Evolutionary conservation across 2,113 vertebrate genomes (phyloP).

Genomic region (Xyrauchen texanus): DNA sequence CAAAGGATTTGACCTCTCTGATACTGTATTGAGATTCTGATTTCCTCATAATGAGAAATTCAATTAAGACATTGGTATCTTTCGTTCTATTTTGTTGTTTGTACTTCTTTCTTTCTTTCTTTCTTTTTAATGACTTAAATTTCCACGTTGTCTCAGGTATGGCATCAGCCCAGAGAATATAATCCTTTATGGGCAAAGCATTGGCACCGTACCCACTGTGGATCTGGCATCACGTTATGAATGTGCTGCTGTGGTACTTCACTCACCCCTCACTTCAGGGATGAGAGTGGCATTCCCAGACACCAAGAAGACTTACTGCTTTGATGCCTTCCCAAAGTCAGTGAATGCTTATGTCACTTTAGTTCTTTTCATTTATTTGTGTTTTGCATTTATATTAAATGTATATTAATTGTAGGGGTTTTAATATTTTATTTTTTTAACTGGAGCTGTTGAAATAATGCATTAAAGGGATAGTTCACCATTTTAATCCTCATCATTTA

Average conservation of each 20-base stretch:
- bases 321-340: conserved; percentile 97
- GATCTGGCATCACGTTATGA: conserved; percentile 96
- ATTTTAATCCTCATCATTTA: too few relatives aligned
- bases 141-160: conserved; percentile 74
- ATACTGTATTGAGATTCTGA: neutral
- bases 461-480: too few relatives aligned
- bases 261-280: conserved; percentile 95
- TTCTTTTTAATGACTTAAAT: neutral
- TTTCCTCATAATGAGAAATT: too few relatives aligned
- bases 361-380: too few relatives aligned
- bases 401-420: too few relatives aligned
- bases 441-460: too few relatives aligned
- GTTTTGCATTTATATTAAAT: too few relatives aligned
- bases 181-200: conserved; percentile 95
- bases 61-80: too few relatives aligned
- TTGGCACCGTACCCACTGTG: conserved; percentile 94
- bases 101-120: too few relatives aligned
- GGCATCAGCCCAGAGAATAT: conserved; percentile 98
- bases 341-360: neutral
- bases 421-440: too few relatives aligned
- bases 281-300: conserved; percentile 98
- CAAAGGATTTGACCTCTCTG: too few relatives aligned
- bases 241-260: conserved; percentile 94
- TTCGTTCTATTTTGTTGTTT: too few relatives aligned
- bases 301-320: conserved; percentile 99